phyloP scores from a whole-genome alignment of 2,797 vertebrate species.

The Scomberomorus guttatus region DNA sequence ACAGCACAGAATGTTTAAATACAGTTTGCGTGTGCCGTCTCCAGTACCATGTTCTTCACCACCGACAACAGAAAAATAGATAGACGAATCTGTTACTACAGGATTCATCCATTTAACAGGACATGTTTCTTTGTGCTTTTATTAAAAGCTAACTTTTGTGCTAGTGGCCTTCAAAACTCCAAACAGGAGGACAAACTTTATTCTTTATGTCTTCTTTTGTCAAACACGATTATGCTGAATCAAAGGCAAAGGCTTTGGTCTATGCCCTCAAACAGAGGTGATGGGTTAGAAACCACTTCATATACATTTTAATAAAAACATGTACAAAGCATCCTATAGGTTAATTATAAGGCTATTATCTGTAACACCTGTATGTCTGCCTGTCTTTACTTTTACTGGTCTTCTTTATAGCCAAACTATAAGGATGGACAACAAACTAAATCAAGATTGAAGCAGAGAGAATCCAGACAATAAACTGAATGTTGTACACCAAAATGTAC shows the following conservation, averaged over 20 bases:
- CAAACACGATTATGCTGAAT: background rate
- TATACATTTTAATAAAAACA: background rate
- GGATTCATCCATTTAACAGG: background rate
- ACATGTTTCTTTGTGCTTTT: background rate
- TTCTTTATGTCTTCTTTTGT: background rate
- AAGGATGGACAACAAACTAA: no score
- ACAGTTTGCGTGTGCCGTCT: background rate
- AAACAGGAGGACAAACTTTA: background rate
- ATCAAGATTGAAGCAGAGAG: no score
- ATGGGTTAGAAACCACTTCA: background rate
- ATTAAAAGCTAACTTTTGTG: background rate
- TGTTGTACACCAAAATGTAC: no score
- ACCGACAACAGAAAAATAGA: no score
- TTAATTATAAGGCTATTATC: background rate
- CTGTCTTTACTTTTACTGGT: no score
- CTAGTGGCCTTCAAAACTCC: background rate
- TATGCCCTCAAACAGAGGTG: background rate
- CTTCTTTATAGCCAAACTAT: background rate
- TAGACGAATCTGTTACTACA: background rate
- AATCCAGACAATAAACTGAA: no score
- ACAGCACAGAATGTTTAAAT: no score
- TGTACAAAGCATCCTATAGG: background rate
- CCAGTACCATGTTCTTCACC: background rate
- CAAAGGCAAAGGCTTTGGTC: slow-evolving; percentile 1
- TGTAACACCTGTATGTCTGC: background rate